phyloP scores from a whole-genome alignment of 2,888 invertebrate species.

The Agriotes lineatus region DNA sequence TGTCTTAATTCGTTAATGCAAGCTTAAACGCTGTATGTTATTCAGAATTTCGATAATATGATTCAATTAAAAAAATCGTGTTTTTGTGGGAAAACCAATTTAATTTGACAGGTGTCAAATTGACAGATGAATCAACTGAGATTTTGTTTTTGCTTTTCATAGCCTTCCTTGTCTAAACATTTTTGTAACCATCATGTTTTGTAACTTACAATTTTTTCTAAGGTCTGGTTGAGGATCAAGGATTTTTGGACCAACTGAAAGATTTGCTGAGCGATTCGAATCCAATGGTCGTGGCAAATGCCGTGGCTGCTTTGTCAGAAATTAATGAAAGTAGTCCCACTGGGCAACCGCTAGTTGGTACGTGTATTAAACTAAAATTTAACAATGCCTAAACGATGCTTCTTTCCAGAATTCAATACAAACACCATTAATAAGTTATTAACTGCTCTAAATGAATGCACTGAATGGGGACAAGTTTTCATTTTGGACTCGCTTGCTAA shows the following conservation, averaged over 20 bases:
- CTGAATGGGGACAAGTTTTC: constrained; percentile 99
- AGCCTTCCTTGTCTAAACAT: no score
- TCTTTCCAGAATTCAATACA: constrained; percentile 86
- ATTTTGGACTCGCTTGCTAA: constrained; percentile 97
- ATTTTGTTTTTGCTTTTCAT: no score
- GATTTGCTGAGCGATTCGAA: constrained; percentile 98
- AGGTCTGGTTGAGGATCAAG: constrained; percentile 80
- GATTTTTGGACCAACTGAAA: constrained; percentile 96
- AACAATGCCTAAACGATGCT: no score
- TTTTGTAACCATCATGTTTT: no score
- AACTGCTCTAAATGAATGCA: constrained; percentile 98
- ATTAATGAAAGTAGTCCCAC: constrained; percentile 97
- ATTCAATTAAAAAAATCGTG: no score
- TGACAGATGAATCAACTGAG: no score
- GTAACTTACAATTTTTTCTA: constrained; percentile 30
- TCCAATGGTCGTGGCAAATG: constrained; percentile 99
- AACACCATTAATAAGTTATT: constrained; percentile 97
- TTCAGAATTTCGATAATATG: no score
- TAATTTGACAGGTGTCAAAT: no score
- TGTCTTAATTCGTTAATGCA: no score
- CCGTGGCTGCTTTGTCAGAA: constrained; percentile 97
- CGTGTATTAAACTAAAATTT: constrained; percentile 53
- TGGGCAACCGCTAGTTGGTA: constrained; percentile 90
- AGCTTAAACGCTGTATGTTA: no score
- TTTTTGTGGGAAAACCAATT: no score